Percentiles rank a stretch among this genome's conserved stretches.
phyloP scores from a whole-genome alignment of 2,797 vertebrate species.

The Cossypha dichroa region DNA sequence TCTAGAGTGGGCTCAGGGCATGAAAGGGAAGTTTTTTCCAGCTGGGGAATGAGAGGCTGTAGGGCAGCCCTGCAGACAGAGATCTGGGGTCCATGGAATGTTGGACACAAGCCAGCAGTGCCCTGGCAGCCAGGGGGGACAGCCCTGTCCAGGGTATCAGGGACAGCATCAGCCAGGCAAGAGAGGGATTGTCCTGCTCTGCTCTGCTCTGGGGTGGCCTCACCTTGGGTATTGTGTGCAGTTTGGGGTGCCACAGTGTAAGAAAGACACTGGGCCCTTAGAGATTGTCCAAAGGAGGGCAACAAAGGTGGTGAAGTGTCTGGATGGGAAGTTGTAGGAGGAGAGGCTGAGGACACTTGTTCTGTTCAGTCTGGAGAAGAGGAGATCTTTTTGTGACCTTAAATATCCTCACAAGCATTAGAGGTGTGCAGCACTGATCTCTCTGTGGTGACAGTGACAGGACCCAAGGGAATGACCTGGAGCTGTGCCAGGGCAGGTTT shows the following conservation, averaged over 20 bases:
- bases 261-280: no score
- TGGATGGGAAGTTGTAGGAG: rapidly evolving
- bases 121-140: neutral
- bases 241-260: neutral
- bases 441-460: rapidly evolving
- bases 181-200: neutral
- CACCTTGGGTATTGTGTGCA: rapidly evolving
- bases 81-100: rapidly evolving
- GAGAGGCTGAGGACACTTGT: neutral
- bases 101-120: rapidly evolving
- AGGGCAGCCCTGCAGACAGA: neutral
- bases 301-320: neutral
- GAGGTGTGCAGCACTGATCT: neutral
- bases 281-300: neutral
- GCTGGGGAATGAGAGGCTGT: neutral
- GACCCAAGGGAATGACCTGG: rapidly evolving
- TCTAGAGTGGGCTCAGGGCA: neutral
- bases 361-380: neutral
- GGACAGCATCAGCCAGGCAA: rapidly evolving
- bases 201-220: rapidly evolving
- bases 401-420: neutral
- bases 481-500: no score
- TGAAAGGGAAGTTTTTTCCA: neutral
- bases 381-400: rapidly evolving
- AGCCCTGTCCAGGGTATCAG: rapidly evolving